These are phyloP conservation scores for Dasypus novemcinctus DNA, from an alignment of 2,113 vertebrate species.

Conservation along the genomic window DNA sequence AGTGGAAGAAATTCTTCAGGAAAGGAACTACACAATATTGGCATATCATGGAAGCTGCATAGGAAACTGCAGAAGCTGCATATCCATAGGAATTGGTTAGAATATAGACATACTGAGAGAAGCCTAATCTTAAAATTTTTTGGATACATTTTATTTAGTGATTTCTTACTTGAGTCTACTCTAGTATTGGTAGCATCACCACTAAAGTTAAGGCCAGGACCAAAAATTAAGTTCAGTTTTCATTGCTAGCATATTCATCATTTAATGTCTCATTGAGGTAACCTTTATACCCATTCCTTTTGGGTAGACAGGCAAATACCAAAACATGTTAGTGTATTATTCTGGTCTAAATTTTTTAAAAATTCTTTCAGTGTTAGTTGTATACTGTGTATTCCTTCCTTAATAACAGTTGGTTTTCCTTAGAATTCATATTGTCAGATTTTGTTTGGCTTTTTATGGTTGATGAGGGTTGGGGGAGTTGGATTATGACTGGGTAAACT, in stretches of 20 bases:
- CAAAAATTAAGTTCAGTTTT: background rate
- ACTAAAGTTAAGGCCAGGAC: background rate
- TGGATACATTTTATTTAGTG: background rate
- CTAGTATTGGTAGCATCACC: background rate
- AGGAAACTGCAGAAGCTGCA: background rate
- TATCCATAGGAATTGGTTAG: background rate
- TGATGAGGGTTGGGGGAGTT: background rate
- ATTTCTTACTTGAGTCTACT: background rate
- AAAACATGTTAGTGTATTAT: background rate
- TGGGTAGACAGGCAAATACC: background rate
- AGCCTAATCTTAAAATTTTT: background rate
- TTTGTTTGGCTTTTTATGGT: background rate
- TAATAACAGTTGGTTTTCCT: background rate
- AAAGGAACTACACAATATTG: background rate
- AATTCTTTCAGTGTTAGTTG: background rate
- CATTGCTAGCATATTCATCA: background rate
- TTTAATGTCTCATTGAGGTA: background rate
- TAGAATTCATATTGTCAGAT: background rate
- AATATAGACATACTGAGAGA: background rate
- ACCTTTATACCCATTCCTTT: background rate
- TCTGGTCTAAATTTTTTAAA: background rate
- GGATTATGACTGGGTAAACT: background rate
- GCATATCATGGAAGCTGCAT: background rate
- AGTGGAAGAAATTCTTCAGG: background rate
- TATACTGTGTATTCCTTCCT: background rate